Base-by-base conservation (phyloP, 1,140 invertebrate species). In the Papilio aristodemus region DNA sequence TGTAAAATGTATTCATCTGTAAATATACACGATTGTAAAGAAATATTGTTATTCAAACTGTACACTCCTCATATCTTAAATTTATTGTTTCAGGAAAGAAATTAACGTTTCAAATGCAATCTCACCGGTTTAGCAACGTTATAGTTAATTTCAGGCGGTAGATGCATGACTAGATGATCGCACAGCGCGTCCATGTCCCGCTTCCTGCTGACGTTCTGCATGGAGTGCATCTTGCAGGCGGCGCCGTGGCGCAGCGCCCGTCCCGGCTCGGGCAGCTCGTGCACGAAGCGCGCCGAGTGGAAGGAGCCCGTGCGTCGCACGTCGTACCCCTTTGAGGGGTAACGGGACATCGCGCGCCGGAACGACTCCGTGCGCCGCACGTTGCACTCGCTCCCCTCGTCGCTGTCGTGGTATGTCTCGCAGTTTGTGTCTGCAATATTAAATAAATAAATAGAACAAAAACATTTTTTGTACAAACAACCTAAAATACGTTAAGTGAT, bases 1-100 rank as follows among this genome's bases (percentile, higher is more conserved):
- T 91, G 70, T 90, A 89, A 66, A 91, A 91, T 66, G 87, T 86
- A 72, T 88, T 90, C 84, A 89, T 87, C 89, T 90, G 74, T 43
- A 41, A 41, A 41, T 3, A n/a, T 41, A 1, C 13, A 9, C 1
- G 3, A 41, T 41, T 41, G 38, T 41, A 8, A 32, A 32, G 6
- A 32, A 32, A 6, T 32, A 32, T 32, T 32, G 2, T 32, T 32
- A 3, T 32, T 32, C 27, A 32, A 32, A 32, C 27, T n/a, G 27
- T 32, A 2, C 27, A 32, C 27, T 3, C 27, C 5, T 43, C 41
- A 43, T n/a, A 13, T 43, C n/a, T n/a, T n/a, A n/a, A n/a, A n/a
- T n/a, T n/a, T n/a, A n/a, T n/a, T n/a, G n/a, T n/a, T n/a, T n/a
- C n/a, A 43, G 8, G 14, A 43, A 43, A 43, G 8, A 43, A 43